phyloP scores from a whole-genome alignment of 2,888 invertebrate species.

The Acleris sparsana region DNA sequence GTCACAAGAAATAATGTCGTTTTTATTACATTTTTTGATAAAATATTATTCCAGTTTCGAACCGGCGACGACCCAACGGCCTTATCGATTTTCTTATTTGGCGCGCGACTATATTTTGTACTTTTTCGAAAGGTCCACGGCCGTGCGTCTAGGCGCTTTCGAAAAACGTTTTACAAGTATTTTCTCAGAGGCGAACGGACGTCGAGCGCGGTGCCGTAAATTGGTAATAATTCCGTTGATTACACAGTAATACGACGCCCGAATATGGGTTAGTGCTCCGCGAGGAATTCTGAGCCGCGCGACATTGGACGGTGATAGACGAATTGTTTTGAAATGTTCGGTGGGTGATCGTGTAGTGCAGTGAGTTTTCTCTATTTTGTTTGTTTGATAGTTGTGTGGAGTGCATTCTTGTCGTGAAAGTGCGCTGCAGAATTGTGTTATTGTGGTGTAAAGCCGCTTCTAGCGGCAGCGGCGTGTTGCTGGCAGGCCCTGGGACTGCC shows the following conservation, averaged over 20 bases:
- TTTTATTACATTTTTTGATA: constrained; percentile 84
- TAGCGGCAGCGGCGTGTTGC: constrained; percentile 36
- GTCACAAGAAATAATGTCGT: constrained; percentile 82
- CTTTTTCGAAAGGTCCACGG: constrained; percentile 79
- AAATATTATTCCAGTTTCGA: constrained; percentile 80
- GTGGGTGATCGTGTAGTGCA: constrained; percentile 49
- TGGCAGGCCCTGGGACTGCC: constrained; percentile 12
- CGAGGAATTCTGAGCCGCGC: constrained; percentile 64
- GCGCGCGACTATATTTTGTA: constrained; percentile 76
- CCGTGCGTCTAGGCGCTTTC: constrained; percentile 77
- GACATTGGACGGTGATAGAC: constrained; percentile 62
- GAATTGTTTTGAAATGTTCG: constrained; percentile 51
- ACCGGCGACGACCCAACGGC: constrained; percentile 70
- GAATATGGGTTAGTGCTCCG: constrained; percentile 79
- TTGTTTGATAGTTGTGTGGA: constrained; percentile 58
- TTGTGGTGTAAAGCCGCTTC: constrained; percentile 64
- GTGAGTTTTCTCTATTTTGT: constrained; percentile 65
- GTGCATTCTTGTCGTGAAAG: constrained; percentile 73
- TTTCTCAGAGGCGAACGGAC: constrained; percentile 75
- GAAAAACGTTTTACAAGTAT: constrained; percentile 79
- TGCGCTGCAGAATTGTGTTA: constrained; percentile 66
- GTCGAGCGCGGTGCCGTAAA: constrained; percentile 75
- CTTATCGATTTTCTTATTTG: constrained; percentile 82
- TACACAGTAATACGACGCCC: constrained; percentile 76
- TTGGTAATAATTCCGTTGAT: constrained; percentile 81